Evolutionary conservation across 2,113 vertebrate species (phyloP).

Genomic region (Sinosuthora webbiana): DNA sequence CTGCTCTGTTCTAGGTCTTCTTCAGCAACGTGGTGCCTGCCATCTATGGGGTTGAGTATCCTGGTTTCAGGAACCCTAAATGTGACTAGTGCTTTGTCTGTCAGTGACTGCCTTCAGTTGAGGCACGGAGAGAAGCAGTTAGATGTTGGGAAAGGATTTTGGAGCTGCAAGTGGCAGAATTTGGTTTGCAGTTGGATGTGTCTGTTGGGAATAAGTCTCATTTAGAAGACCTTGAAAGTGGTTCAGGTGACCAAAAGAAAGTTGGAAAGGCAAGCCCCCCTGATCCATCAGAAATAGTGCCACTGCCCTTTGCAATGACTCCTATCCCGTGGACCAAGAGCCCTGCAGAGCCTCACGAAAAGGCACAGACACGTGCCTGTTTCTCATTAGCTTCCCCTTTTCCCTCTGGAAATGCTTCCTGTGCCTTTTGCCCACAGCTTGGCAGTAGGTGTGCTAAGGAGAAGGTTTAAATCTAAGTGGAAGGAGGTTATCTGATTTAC

Average conservation of each 20-base stretch:
- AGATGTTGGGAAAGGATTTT: background rate
- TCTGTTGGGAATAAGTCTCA: background rate
- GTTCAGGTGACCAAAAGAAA: background rate
- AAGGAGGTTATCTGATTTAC: background rate
- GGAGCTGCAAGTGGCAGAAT: background rate
- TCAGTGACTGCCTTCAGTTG: background rate
- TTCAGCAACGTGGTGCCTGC: background rate
- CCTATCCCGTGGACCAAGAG: background rate
- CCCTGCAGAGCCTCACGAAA: accelerated
- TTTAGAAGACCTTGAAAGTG: background rate
- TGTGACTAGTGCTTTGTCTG: background rate
- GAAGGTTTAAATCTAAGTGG: background rate
- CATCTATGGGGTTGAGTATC: background rate
- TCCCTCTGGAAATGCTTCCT: background rate
- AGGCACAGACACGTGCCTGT: accelerated
- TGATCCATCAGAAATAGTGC: background rate
- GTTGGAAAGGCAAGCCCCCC: background rate
- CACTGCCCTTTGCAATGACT: background rate
- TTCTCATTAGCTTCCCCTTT: background rate
- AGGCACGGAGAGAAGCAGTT: background rate
- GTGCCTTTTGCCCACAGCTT: background rate
- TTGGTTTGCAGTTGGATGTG: background rate
- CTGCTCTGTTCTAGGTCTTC: background rate
- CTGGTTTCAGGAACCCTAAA: background rate
- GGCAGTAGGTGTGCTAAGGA: background rate